Conservation (phyloP, 2,888 invertebrate genomes). For the Cephus rjabovi region DNA sequence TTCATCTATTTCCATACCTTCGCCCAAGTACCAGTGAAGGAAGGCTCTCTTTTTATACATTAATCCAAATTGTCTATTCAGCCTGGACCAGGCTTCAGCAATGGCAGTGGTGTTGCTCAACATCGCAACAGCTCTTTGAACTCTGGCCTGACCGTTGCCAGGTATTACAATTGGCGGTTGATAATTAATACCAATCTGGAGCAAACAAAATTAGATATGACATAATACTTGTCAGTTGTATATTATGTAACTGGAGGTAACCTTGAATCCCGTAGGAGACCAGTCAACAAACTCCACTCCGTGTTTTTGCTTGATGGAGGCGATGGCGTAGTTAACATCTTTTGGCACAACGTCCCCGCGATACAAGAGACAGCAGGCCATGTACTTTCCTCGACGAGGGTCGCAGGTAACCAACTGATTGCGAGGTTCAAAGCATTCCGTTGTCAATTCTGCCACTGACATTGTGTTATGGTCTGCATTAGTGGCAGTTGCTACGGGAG, state of each 20-base stretch:
- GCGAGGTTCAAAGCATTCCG: constrained; percentile 50
- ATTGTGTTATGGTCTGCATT: constrained; percentile 68
- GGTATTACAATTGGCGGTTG: constrained; percentile 69
- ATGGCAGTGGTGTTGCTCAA: constrained; percentile 74
- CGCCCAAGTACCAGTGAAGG: constrained; percentile 70
- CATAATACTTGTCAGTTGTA: not conserved
- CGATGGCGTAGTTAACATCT: constrained; percentile 69
- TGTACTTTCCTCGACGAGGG: constrained; percentile 65
- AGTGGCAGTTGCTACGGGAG: constrained; percentile 67
- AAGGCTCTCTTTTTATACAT: constrained; percentile 74
- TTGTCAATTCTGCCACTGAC: constrained; percentile 28
- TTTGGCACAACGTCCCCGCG: constrained; percentile 48
- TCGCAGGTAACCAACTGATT: constrained; percentile 60
- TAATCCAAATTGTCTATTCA: constrained; percentile 73
- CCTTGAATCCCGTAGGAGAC: constrained; percentile 74
- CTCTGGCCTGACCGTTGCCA: constrained; percentile 67
- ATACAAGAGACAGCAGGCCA: constrained; percentile 64
- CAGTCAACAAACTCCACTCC: constrained; percentile 72
- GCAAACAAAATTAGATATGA: not conserved
- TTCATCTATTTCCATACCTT: constrained; percentile 69
- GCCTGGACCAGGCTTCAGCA: constrained; percentile 72
- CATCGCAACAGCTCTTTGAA: constrained; percentile 73
- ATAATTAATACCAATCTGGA: constrained; percentile 63
- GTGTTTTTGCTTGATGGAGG: constrained; percentile 70
- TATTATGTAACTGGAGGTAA: constrained; percentile 24